Evolutionary conservation across 2,888 invertebrate genomes (phyloP), one percentile per base, ranked within the genome.

Genomic region (Liopterus haemorrhoidalis): DNA sequence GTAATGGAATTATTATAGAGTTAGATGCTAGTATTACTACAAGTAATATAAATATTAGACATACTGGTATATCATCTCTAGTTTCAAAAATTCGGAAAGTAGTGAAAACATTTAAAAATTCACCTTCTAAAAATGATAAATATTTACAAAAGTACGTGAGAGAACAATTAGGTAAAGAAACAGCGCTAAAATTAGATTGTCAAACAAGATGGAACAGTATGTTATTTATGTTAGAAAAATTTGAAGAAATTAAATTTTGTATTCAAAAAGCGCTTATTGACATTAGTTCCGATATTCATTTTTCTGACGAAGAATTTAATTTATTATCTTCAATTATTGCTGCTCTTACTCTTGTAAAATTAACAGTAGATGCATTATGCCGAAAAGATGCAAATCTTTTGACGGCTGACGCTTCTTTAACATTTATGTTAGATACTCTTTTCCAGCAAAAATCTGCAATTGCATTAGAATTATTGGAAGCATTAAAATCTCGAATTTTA

Each of bases 21-120:
- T 43, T 37, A 43, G 38, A 43, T 48, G 33, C 39, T 45, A 45
- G 38, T 45, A 39, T 39, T 32, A 48, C 48, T 48, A 44, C 43
- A 43, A 44, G 43, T 44, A 48, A 39, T 43, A 38, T 38, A 48
- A 48, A 48, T 44, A 41, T 46, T 38, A 44, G 44, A 44, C 46
- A 47, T 41, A 47, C 43, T 48, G 28, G 37, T 43, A 44, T 48
- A 48, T 43, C 43, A 39, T 33, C 42, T 37, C 42, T 47, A 25
- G n/a, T n/a, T n/a, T n/a, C n/a, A n/a, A n/a, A n/a, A n/a, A n/a
- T n/a, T n/a, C n/a, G n/a, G n/a, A n/a, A n/a, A n/a, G n/a, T n/a
- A n/a, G 41, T 46, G 18, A 44, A 27, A 44, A 44, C 21, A 38
- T 44, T 44, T 38, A 44, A 38, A 38, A 27, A 38, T 38, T 38